Conservation (phyloP, 2,888 invertebrate genomes). For the Darwinula stevensoni region DNA sequence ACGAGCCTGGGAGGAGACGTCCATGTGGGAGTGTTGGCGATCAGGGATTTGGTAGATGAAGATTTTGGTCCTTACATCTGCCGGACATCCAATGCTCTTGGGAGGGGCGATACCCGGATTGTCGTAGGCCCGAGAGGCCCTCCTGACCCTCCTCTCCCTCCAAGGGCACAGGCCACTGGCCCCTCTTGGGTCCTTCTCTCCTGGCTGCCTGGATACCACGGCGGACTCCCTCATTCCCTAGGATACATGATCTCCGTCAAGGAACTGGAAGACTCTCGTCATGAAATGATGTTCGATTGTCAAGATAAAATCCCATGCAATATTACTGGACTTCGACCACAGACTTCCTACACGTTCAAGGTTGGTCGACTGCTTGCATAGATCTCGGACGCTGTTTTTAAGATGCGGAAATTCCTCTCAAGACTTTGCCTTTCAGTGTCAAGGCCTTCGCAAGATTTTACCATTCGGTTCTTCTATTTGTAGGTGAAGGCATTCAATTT, state of each 20-base stretch:
- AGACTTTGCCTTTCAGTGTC: too few species aligned
- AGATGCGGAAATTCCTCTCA: too few species aligned
- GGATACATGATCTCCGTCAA: conserved; percentile 61
- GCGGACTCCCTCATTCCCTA: too few species aligned
- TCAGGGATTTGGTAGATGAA: neutral
- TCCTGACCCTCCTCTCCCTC: conserved; percentile 46
- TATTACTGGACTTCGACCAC: conserved; percentile 51
- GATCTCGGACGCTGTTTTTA: too few species aligned
- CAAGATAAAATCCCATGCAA: conserved; percentile 61
- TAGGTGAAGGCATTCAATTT: conserved; percentile 59
- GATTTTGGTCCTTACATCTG: conserved; percentile 82
- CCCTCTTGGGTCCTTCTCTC: conserved; percentile 44
- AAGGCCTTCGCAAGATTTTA: neutral
- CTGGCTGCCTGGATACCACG: conserved; percentile 75
- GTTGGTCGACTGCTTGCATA: conserved; percentile 23
- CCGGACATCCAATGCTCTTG: conserved; percentile 49
- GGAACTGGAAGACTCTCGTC: conserved; percentile 17
- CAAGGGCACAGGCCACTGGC: conserved; percentile 39
- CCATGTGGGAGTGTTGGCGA: neutral
- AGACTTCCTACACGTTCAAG: conserved; percentile 58
- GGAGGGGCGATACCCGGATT: conserved; percentile 26
- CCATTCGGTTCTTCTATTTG: conserved; percentile 8
- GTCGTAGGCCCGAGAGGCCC: conserved; percentile 55
- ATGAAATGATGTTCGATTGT: conserved; percentile 32
- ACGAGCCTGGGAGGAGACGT: neutral